Base-by-base conservation (phyloP, 2,888 invertebrate species). In the Strigamia crassipes region DNA sequence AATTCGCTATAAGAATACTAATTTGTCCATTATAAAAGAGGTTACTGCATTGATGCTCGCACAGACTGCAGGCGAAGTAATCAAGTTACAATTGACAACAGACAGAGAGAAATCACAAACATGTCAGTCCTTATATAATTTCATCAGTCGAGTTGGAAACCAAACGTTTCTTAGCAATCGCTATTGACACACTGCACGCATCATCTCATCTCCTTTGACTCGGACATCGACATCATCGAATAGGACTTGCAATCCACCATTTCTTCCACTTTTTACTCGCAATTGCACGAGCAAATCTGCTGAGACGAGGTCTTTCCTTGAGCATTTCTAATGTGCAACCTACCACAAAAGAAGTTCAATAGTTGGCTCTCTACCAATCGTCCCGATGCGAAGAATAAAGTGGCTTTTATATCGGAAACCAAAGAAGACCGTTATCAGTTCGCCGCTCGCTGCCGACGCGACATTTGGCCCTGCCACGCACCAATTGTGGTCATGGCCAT, bases 271-370 rank as follows among this genome's bases (percentile, higher is more conserved):
- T 73, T 31, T 56, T 73, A 27, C 73, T 73, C 31, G 73, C 73
- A 73, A 73, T 73, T 73, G 73, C 73, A 15, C 73, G 13, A n/a
- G 73, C 73, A 73, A 73, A 73, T 73, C 73, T 73, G 73, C 73
- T 73, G 73, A 73, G 73, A 73, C 73, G 73, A 27, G 31, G 73
- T 73, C 73, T 56, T 56, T 56, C 56, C 56, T 73, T 73, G 31
- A 73, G 73, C 73, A 73, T 73, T 73, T 73, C 73, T 73, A 73
- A 73, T 73, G 73, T 73, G 73, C 73, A 73, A 73, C 73, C 73
- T 73, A 73, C 73, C 73, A 73, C 73, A 73, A 73, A 73, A 73
- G 73, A 73, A 73, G 73, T 73, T 73, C 73, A 73, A 73, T 73
- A 73, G 73, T 73, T 73, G 73, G 73, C 73, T 73, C 73, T 73